These are phyloP conservation scores for Liodrosophila aerea DNA, from an alignment of 2,888 invertebrate species.

Conservation along the genomic window DNA sequence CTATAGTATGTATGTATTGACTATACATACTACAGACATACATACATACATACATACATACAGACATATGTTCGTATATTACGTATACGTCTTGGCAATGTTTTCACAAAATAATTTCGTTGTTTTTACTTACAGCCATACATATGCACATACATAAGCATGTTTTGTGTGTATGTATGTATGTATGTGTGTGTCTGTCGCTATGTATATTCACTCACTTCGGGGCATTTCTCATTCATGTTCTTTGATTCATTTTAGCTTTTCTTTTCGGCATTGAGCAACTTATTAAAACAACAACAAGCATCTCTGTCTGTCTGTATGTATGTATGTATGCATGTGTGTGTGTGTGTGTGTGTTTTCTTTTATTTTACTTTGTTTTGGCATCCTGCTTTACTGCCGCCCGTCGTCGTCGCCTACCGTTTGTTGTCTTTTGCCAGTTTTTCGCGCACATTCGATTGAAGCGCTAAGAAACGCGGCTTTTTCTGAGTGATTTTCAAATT, in stretches of 20 bases:
- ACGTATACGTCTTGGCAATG: constrained; percentile 56
- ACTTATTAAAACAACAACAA: constrained; percentile 47
- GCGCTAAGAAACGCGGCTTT: constrained; percentile 43
- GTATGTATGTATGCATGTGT: background rate
- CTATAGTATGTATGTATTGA: constrained; percentile 2
- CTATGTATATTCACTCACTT: constrained; percentile 24
- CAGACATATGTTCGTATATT: constrained; percentile 34
- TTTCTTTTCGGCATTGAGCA: constrained; percentile 60
- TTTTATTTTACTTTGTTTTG: constrained; percentile 39
- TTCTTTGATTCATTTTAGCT: constrained; percentile 22
- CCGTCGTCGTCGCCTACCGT: constrained; percentile 31
- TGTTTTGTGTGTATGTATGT: background rate
- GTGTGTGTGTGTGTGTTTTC: constrained; percentile 6
- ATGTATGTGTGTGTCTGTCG: background rate
- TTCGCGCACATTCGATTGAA: constrained; percentile 51
- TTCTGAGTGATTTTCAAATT: constrained; percentile 7
- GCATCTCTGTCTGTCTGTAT: background rate
- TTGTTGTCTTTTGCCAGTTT: constrained; percentile 41
- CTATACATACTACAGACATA: background rate
- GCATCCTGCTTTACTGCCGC: constrained; percentile 35
- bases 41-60: constrained; percentile 2
- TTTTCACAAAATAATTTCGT: constrained; percentile 45
- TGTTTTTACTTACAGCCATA: constrained; percentile 24
- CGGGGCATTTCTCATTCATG: constrained; percentile 51
- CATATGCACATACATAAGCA: background rate